Evolutionary conservation across 2,113 vertebrate species (phyloP).

Genomic region (Elaphurus davidianus): DNA sequence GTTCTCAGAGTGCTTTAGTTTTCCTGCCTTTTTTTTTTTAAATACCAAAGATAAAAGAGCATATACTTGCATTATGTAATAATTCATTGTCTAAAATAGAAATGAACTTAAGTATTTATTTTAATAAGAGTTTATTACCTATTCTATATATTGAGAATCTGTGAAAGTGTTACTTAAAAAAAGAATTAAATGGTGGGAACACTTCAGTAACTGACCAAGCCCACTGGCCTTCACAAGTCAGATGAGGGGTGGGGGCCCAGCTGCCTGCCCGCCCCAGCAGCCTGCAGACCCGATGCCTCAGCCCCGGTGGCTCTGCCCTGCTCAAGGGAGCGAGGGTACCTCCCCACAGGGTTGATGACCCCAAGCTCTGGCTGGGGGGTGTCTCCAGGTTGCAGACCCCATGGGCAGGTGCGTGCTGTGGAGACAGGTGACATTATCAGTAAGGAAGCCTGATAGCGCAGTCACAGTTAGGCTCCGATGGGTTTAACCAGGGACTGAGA

Average conservation of each 20-base stretch:
- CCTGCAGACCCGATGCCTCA: neutral
- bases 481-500: neutral
- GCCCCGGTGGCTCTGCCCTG: neutral
- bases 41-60: neutral
- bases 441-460: neutral
- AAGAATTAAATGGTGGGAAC: neutral
- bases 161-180: slow-evolving; percentile 27
- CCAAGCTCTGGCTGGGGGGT: neutral
- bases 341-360: neutral
- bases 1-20: neutral
- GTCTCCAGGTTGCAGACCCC: neutral
- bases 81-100: slow-evolving; percentile 49
- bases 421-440: neutral
- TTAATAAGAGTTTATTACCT: slow-evolving; percentile 49
- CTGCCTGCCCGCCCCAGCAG: neutral
- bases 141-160: neutral
- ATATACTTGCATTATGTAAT: neutral
- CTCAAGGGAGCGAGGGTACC: neutral
- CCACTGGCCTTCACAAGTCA: slow-evolving; percentile 7
- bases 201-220: neutral
- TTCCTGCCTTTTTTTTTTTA: neutral
- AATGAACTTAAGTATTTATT: slow-evolving; percentile 58
- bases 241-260: neutral
- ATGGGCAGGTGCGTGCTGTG: neutral
- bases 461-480: neutral